Conservation (phyloP, 2,113 vertebrate genomes). For the Eonycteris spelaea region DNA sequence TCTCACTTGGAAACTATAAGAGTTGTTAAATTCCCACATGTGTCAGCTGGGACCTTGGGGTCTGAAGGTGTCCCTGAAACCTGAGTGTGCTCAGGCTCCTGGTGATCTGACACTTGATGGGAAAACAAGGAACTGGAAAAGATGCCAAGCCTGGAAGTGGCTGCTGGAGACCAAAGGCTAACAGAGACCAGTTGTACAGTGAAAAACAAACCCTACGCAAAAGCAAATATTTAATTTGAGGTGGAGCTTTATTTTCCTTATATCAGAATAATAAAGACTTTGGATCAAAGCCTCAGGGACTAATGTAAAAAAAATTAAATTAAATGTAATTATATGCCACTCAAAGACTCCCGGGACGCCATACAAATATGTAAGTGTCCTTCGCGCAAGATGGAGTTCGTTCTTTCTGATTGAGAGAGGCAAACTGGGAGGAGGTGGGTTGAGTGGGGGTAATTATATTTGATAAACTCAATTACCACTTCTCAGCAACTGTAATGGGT, state of each 20-base stretch:
- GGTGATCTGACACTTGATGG: neutral
- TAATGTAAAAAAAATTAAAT: conserved; percentile 84
- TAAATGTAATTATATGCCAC: conserved; percentile 80
- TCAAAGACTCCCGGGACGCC: conserved; percentile 79
- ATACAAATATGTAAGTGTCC: conserved; percentile 76
- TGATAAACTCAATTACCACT: conserved; percentile 78
- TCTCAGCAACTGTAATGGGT: conserved; percentile 61
- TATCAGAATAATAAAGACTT: conserved; percentile 75
- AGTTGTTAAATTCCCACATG: neutral
- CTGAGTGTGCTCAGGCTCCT: neutral
- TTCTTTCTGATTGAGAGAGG: conserved; percentile 72
- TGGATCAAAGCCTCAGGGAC: conserved; percentile 81
- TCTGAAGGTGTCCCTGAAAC: conserved; percentile 3
- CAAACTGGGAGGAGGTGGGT: conserved; percentile 70
- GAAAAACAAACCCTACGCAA: conserved; percentile 62
- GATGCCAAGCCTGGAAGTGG: neutral
- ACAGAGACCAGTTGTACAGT: conserved; percentile 61
- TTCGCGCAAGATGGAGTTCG: conserved; percentile 65
- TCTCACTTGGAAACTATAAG: neutral
- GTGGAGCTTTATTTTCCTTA: conserved; percentile 76
- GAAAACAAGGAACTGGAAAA: neutral
- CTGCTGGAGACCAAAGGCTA: conserved; percentile 47
- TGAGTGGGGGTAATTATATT: conserved; percentile 77
- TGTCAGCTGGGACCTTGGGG: neutral
- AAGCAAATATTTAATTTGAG: conserved; percentile 80